Evolutionary conservation across 2,113 vertebrate species (phyloP).

Genomic region (Callorhinus ursinus): DNA sequence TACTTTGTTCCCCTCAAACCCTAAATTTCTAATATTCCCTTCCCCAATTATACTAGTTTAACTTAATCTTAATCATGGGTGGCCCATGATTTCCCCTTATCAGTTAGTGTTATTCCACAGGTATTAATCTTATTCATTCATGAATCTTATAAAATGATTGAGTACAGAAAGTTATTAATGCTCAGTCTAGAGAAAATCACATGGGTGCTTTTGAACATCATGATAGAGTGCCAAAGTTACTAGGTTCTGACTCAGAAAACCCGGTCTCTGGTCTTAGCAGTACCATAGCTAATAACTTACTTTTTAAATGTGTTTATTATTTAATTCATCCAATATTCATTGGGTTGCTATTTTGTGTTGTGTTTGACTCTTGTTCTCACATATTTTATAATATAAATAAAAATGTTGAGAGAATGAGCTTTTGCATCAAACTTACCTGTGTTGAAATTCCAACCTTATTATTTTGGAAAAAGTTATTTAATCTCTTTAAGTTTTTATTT

Average conservation of each 20-base stretch:
- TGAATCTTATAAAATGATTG: background rate
- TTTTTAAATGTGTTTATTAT: background rate
- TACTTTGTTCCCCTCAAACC: background rate
- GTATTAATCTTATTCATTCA: background rate
- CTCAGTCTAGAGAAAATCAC: background rate
- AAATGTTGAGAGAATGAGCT: background rate
- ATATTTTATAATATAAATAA: background rate
- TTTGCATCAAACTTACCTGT: background rate
- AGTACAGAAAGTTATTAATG: background rate
- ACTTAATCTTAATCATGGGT: background rate
- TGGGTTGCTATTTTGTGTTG: background rate
- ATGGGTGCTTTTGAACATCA: background rate
- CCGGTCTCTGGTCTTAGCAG: background rate
- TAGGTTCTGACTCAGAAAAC: background rate
- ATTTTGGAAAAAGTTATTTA: background rate
- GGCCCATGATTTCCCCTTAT: background rate
- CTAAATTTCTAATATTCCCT: background rate
- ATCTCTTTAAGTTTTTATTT: background rate
- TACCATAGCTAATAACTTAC: background rate
- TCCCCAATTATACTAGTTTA: background rate
- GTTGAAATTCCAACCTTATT: background rate
- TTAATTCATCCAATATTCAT: background rate
- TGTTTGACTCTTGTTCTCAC: background rate
- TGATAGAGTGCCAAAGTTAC: background rate
- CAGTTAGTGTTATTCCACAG: background rate